Evolutionary conservation across 2,888 invertebrate species (phyloP).

Genomic region (Nephrotoma appendiculata): DNA sequence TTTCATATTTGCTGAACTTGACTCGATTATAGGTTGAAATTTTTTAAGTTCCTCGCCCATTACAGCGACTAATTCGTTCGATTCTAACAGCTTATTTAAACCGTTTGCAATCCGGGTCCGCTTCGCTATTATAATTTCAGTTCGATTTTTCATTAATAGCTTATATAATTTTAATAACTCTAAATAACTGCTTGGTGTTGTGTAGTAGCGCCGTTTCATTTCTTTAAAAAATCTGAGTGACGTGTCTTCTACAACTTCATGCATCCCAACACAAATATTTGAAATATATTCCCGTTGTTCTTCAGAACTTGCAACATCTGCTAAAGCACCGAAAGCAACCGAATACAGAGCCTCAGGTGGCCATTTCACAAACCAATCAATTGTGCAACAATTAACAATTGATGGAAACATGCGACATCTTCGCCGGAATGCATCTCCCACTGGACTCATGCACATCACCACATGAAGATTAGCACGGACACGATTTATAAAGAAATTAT

Average conservation of each 20-base stretch:
- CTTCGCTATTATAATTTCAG: slow-evolving; percentile 46
- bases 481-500: slow-evolving; percentile 69
- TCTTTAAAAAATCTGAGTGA: slow-evolving; percentile 64
- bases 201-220: slow-evolving; percentile 75
- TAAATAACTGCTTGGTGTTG: slow-evolving; percentile 82
- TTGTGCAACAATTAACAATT: slow-evolving; percentile 84
- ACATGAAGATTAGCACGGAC: slow-evolving; percentile 73
- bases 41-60: slow-evolving; percentile 75
- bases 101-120: slow-evolving; percentile 62
- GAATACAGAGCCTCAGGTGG: slow-evolving; percentile 74
- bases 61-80: slow-evolving; percentile 43
- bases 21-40: slow-evolving; percentile 66
- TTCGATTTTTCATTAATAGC: slow-evolving; percentile 52
- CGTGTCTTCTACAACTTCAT: slow-evolving; percentile 62
- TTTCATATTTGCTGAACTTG: slow-evolving; percentile 60
- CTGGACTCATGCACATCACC: slow-evolving; percentile 81
- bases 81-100: slow-evolving; percentile 35
- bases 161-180: slow-evolving; percentile 71
- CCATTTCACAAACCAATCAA: slow-evolving; percentile 92
- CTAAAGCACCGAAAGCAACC: slow-evolving; percentile 60
- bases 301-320: slow-evolving; percentile 37
- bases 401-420: slow-evolving; percentile 91
- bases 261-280: slow-evolving; percentile 55
- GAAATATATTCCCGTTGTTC: slow-evolving; percentile 40
- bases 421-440: slow-evolving; percentile 74